phyloP scores from a whole-genome alignment of 2,797 vertebrate genomes.

The Malurus splendens region DNA sequence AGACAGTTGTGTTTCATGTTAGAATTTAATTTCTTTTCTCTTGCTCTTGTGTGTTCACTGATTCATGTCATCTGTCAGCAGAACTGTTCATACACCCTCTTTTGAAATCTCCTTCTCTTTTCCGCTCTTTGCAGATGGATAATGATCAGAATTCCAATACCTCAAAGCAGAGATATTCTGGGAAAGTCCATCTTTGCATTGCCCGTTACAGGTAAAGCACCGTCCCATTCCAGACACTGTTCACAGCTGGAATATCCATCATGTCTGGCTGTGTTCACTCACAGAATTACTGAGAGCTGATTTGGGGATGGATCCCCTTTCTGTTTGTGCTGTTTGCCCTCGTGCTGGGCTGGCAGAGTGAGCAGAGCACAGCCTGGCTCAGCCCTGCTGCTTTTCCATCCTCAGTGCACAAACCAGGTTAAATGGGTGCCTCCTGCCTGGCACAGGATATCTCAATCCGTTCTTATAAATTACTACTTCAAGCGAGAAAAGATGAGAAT shows the following conservation, averaged over 20 bases:
- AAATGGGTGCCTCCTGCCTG: not conserved
- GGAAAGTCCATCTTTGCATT: conserved; percentile 92
- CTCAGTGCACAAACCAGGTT: not conserved
- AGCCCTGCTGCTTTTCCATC: not conserved
- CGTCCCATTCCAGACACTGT: rapidly evolving
- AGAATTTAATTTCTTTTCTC: not conserved
- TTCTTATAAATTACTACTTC: not conserved
- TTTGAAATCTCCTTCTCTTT: not conserved
- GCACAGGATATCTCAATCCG: rapidly evolving
- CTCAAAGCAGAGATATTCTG: conserved; percentile 89
- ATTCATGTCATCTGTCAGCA: not conserved
- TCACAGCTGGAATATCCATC: rapidly evolving
- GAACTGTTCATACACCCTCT: not conserved
- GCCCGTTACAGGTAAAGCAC: conserved; percentile 89
- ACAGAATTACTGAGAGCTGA: too few species aligned
- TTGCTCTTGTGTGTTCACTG: not conserved
- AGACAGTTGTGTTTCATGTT: not conserved
- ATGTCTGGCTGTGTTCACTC: not conserved
- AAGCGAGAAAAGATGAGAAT: not conserved
- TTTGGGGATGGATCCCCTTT: too few species aligned
- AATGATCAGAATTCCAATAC: conserved; percentile 85
- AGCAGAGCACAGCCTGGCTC: not conserved
- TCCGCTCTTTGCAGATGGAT: conserved; percentile 81
- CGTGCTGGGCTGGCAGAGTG: too few species aligned
- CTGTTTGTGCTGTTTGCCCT: too few species aligned